phyloP scores from a whole-genome alignment of 1,140 invertebrate genomes.

The Leptinotarsa defecta region DNA sequence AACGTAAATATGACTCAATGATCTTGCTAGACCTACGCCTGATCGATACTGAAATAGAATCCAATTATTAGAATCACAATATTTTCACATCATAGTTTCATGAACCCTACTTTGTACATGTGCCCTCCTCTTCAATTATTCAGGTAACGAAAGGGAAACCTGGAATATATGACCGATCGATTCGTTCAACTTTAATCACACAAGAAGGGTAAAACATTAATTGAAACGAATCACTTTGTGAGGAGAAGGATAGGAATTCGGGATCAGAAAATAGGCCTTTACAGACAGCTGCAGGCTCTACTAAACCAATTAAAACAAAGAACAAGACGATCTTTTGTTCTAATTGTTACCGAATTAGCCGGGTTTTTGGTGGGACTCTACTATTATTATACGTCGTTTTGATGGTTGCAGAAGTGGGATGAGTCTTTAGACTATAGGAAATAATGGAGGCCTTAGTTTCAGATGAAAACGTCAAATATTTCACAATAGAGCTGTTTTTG shows the following conservation, averaged over 20 bases:
- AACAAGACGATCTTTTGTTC: background rate
- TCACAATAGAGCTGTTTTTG: too few relatives aligned
- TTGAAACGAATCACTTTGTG: background rate
- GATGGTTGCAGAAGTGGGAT: too few relatives aligned
- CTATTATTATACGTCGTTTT: background rate
- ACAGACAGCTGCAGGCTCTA: background rate
- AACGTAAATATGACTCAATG: too few relatives aligned
- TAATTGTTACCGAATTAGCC: background rate
- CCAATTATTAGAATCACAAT: too few relatives aligned
- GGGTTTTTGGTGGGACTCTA: background rate
- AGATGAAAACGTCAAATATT: too few relatives aligned
- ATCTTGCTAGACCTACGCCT: too few relatives aligned
- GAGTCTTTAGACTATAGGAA: too few relatives aligned
- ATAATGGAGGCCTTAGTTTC: too few relatives aligned
- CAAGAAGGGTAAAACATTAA: slow-evolving; percentile 2
- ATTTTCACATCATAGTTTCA: too few relatives aligned
- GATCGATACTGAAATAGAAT: too few relatives aligned
- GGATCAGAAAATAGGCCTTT: background rate
- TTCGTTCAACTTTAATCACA: background rate
- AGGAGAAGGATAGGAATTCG: background rate
- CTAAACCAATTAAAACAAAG: slow-evolving; percentile 1
- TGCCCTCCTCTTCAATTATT: background rate
- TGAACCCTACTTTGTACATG: background rate
- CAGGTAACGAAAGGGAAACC: background rate
- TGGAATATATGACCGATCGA: background rate